Conservation (phyloP, 1,140 invertebrate genomes). For the Sycobia sp. region DNA sequence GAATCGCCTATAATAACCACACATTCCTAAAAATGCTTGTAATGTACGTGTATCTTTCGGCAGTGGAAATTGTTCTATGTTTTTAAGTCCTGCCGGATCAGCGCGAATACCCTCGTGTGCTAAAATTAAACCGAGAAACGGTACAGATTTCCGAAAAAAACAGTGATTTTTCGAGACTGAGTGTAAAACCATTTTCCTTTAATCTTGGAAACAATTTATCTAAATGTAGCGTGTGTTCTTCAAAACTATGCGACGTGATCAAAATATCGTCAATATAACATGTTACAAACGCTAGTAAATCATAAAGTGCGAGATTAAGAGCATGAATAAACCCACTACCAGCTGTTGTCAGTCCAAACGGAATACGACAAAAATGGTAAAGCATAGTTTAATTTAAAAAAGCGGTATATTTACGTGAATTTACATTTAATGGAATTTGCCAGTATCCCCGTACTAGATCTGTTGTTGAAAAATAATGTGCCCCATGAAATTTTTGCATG, state of each 20-base stretch:
- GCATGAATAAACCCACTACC: too few species aligned
- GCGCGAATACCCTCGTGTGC: slow-evolving; percentile 17
- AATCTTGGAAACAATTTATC: too few species aligned
- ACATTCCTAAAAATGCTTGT: slow-evolving; percentile 10
- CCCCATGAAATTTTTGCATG: slow-evolving; percentile 11
- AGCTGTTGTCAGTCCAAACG: too few species aligned
- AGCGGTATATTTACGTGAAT: slow-evolving; percentile 21
- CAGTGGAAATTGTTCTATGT: not conserved
- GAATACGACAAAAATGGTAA: too few species aligned
- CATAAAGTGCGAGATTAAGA: not conserved
- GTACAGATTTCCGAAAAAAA: slow-evolving; percentile 6
- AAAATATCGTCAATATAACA: too few species aligned
- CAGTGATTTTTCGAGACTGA: slow-evolving; percentile 15
- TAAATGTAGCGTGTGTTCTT: too few species aligned
- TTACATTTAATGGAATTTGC: slow-evolving; percentile 47
- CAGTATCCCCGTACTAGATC: slow-evolving; percentile 45
- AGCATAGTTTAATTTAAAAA: slow-evolving; percentile 44
- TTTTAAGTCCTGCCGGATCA: slow-evolving; percentile 10
- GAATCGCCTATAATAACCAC: slow-evolving; percentile 18
- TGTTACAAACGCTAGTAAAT: not conserved
- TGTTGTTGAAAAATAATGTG: slow-evolving; percentile 21
- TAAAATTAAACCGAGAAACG: slow-evolving; percentile 35
- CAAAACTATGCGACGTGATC: too few species aligned
- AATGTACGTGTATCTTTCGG: not conserved
- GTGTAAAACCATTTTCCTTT: not conserved